Evolutionary conservation across 2,113 vertebrate species (phyloP), one percentile per base, ranked within the genome.

Genomic region (Maccullochella peelii): DNA sequence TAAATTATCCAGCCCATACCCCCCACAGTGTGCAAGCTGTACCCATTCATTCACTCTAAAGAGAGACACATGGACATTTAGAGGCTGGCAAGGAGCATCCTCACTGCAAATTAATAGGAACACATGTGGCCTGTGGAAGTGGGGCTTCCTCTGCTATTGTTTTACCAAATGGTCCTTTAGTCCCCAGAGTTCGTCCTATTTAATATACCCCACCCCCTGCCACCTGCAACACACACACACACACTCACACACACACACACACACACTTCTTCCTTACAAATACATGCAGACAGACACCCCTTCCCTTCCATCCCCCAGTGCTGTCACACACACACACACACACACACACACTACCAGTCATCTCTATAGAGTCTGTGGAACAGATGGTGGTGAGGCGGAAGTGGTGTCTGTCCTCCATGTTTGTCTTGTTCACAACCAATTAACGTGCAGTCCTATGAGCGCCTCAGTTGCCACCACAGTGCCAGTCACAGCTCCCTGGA

Each of bases 351-450:
- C 88, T 12, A 63, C 85, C 73, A 79, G 63, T 80, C 88, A 87
- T 83, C 79, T 82, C 87, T 65, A 79, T 67, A 79, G 89, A 86
- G 86, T 84, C 81, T 80, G 88, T 80, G 74, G 88, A 93, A 91
- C 95, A 96, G 95, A 95, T 96, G 95, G 95, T 82, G 71, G 77
- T 85, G 83, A 89, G 87, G 87, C 68, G 85, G 86, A 94, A 89
- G 89, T 86, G 90, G 77, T 80, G 83, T 90, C 89, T 79, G 79
- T 94, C 89, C 90, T 90, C 89, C 84, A 82, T 95, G 94, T 96
- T 95, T 94, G 92, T 91, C 95, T 91, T 93, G 90, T 95, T 93
- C 90, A 83, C 86, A 88, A 92, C 86, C 91, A 93, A 94, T 93
- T 94, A 92, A 79, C 33, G n/a, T 47, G 0, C 59, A 77, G 54